phyloP scores from a whole-genome alignment of 2,888 invertebrate genomes.

The Sesia bembeciformis region DNA sequence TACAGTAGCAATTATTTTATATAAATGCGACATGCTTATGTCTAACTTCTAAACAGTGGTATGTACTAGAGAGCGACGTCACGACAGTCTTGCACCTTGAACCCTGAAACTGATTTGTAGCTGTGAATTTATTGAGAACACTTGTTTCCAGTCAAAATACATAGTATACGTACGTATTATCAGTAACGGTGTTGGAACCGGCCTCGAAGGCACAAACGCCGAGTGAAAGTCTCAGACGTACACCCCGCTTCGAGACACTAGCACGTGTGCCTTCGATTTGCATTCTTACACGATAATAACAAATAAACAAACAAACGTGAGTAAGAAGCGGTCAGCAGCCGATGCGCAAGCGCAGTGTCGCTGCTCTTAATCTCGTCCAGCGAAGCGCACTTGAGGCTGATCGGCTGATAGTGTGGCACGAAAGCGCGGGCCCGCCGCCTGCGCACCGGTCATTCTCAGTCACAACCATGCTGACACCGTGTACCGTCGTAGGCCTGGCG shows the following conservation, averaged over 20 bases:
- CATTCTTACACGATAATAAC: conserved; percentile 31
- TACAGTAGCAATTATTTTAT: too few species aligned
- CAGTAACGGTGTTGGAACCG: conserved; percentile 61
- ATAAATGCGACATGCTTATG: too few species aligned
- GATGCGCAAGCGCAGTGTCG: conserved; percentile 25
- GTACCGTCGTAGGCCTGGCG: conserved; percentile 43
- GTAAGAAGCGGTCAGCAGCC: conserved; percentile 9
- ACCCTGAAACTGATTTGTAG: not conserved
- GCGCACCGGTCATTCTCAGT: conserved; percentile 36
- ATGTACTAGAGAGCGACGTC: too few species aligned
- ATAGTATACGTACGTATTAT: conserved; percentile 46
- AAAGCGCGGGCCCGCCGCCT: conserved; percentile 31
- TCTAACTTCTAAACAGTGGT: too few species aligned
- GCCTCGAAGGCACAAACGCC: conserved; percentile 44
- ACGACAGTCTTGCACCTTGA: not conserved
- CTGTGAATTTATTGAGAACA: not conserved
- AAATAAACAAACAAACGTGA: conserved; percentile 56
- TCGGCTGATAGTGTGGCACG: conserved; percentile 49
- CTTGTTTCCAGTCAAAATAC: too few species aligned
- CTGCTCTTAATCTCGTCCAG: conserved; percentile 31
- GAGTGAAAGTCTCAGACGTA: conserved; percentile 69
- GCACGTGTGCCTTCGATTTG: not conserved
- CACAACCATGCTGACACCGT: conserved; percentile 49
- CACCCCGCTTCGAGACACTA: conserved; percentile 38
- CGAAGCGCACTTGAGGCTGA: conserved; percentile 33